Base-by-base conservation (phyloP, 1,140 invertebrate species). In the Ctenoplectra terminalis region DNA sequence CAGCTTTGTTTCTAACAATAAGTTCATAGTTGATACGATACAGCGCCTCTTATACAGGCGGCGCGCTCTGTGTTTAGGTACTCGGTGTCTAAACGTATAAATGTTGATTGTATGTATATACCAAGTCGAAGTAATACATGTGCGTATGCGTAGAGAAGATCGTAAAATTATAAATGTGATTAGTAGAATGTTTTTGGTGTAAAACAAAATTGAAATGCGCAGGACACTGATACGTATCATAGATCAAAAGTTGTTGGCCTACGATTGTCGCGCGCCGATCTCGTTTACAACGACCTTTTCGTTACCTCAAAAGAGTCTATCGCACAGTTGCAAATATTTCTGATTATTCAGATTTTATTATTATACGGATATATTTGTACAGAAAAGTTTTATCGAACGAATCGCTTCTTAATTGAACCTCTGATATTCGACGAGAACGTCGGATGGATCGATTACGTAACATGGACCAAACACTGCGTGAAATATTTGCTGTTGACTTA, bases 31-130 rank as follows among this genome's bases (percentile, higher is more conserved):
- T 70, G 48, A 37, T 60, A 50, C 34, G 26, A 40, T 7, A 26
- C 37, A 6, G 15, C 1, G 43, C 37, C 43, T 48, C 17, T 17
- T 29, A 9, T 20, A 6, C 34, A 31, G 29, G n/a, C 17, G 17
- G 40, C 9, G 17, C 43, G 11, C 43, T 52, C 29, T 37, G 43
- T 40, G 46, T 48, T 48, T n/a, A 46, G 66, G 60, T 83, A 80
- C 26, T 83, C 70, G 58, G 69, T 80, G 70, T 80, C 34, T 80
- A 73, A 77, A 82, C 46, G 60, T 80, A 78, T 83, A 80, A 72
- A 67, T 74, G 82, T 70, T 86, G 82, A 76, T 72, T 83, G 71
- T 80, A 50, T 60, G 29, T 80, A 50, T 63, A 64, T 46, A 61
- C 23, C 69, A 26, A 13, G 13, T n/a, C 31, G 46, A 56, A 48